Evolutionary conservation across 2,888 invertebrate species (phyloP).

Genomic region (Agrotis exclamationis): DNA sequence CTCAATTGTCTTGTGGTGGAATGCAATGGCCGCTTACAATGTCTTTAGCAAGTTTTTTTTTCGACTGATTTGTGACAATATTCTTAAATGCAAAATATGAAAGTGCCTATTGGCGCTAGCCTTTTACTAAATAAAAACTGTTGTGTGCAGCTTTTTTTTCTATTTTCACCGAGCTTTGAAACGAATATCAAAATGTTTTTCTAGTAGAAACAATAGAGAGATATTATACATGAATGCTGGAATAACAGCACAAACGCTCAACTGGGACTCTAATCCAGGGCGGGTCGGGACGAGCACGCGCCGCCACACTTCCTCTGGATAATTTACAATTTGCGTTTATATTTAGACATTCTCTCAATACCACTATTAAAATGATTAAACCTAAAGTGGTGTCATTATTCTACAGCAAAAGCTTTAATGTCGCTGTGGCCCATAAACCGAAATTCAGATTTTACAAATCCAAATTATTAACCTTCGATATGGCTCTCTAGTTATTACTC

Average conservation of each 20-base stretch:
- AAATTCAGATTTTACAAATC: background rate
- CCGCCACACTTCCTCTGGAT: constrained; percentile 76
- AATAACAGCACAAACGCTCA: constrained; percentile 83
- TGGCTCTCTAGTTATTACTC: constrained; percentile 49
- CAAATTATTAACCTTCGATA: constrained; percentile 34
- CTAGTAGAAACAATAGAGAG: constrained; percentile 78
- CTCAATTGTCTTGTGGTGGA: constrained; percentile 84
- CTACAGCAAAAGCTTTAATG: constrained; percentile 9
- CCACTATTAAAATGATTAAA: constrained; percentile 51
- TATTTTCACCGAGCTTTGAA: constrained; percentile 62
- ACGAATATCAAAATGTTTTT: constrained; percentile 75
- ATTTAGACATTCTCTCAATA: constrained; percentile 74
- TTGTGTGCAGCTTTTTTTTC: constrained; percentile 55
- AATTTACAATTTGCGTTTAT: constrained; percentile 84
- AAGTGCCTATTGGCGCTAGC: constrained; percentile 49
- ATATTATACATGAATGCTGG: constrained; percentile 77
- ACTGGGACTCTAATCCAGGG: constrained; percentile 83
- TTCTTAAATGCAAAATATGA: constrained; percentile 30
- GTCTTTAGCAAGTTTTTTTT: constrained; percentile 65
- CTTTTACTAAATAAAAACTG: constrained; percentile 63
- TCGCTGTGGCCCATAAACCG: constrained; percentile 9
- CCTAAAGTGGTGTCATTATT: constrained; percentile 34
- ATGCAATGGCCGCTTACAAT: constrained; percentile 65
- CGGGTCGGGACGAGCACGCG: constrained; percentile 82
- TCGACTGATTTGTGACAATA: constrained; percentile 29